Evolutionary conservation across 2,888 invertebrate genomes (phyloP).

Genomic region (Xylophagus ater): DNA sequence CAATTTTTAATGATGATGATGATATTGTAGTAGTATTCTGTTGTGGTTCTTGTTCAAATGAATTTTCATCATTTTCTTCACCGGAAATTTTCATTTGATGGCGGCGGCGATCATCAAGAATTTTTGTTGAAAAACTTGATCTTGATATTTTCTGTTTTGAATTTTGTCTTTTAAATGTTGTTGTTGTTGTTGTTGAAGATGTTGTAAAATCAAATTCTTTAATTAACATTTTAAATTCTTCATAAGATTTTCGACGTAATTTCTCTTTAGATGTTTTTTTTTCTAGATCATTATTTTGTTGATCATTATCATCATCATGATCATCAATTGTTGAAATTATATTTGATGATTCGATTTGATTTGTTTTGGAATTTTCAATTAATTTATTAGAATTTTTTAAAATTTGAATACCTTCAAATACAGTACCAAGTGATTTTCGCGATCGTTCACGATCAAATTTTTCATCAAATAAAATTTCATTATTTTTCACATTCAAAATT

Average conservation of each 20-base stretch:
- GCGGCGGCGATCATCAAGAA: too few relatives aligned
- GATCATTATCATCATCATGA: background rate
- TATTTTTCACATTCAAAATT: too few relatives aligned
- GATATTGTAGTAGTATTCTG: background rate
- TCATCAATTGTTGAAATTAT: background rate
- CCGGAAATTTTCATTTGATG: too few relatives aligned
- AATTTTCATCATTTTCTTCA: background rate
- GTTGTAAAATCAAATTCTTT: slow-evolving; percentile 30
- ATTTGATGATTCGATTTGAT: slow-evolving; percentile 7
- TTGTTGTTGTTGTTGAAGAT: slow-evolving; percentile 8
- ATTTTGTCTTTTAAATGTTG: slow-evolving; percentile 32
- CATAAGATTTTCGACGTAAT: slow-evolving; percentile 38
- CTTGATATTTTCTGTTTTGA: slow-evolving; percentile 18
- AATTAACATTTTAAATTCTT: slow-evolving; percentile 38
- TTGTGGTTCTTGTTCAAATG: background rate
- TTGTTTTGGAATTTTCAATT: too few relatives aligned
- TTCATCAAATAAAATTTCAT: too few relatives aligned
- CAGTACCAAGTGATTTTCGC: too few relatives aligned
- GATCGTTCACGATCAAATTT: too few relatives aligned
- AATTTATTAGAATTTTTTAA: too few relatives aligned
- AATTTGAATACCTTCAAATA: too few relatives aligned
- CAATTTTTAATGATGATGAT: background rate
- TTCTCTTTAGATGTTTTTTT: slow-evolving; percentile 31
- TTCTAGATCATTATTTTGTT: slow-evolving; percentile 13
- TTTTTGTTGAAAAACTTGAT: background rate